Evolutionary conservation across 2,888 invertebrate genomes (phyloP), one percentile per base, ranked within the genome.

Genomic region (Microctonus aethiopoides): DNA sequence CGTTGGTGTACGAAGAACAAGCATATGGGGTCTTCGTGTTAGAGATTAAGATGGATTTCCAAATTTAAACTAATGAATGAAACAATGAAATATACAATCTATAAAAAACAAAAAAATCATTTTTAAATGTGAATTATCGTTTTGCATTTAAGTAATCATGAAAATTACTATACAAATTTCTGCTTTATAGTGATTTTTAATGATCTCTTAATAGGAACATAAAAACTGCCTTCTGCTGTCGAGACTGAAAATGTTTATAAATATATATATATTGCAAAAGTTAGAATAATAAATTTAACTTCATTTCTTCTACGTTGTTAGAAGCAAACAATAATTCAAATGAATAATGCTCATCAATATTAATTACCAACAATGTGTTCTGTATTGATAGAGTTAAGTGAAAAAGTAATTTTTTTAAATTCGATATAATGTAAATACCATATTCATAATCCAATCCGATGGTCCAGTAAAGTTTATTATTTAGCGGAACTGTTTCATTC

Each of bases 11-110:
- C 89, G 94, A 73, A 90, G 96, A 77, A 96, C 96, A 0, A 95
- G 95, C 26, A 94, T 98, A 83, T 98, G 97, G 98, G 94, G 94
- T 0, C 88, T 95, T 29, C 88, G 95, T 66, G 94, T 95, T 5
- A 89, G 95, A 83, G 95, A 95, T 88, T 95, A 72, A 80, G 56
- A 24, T 10, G 24, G 26, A 29, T 39, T 67, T 52, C 34, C 16
- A 22, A 39, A 16, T 10, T 24, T n/a, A 51, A 26, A 34, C 34
- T 36, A 29, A 29, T 29, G 7, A 29, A 29, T 29, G 29, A 29
- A 5, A 7, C 3, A 46, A 52, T 51, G 2, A 10, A 57, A 24
- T 71, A 22, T n/a, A 60, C 36, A 22, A 26, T 41, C 65, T 16
- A n/a, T 39, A n/a, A 56, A 29, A 56, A 22, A 54, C 11, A 65